These are phyloP conservation scores for Meleagris gallopavo DNA, from an alignment of 2,113 vertebrate species.

Conservation along the genomic window DNA sequence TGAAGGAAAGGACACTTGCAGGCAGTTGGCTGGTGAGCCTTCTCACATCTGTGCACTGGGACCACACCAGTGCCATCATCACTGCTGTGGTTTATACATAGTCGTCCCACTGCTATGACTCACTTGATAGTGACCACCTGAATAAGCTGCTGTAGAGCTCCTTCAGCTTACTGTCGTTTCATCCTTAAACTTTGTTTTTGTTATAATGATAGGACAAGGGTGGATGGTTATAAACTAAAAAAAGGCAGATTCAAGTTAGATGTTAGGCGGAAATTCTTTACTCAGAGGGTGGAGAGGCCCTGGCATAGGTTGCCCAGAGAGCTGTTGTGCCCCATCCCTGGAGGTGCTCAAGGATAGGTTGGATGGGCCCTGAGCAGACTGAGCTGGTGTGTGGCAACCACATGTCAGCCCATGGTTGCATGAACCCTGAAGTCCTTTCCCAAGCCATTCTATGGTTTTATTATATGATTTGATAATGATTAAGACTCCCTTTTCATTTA, in stretches of 20 bases:
- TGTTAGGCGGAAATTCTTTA: not conserved
- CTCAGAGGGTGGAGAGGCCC: not conserved
- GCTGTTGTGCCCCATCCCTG: not conserved
- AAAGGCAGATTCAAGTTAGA: not conserved
- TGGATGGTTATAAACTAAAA: not conserved
- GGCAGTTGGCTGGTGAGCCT: not conserved
- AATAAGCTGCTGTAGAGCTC: not conserved
- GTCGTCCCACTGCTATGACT: not conserved
- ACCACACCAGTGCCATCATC: not conserved
- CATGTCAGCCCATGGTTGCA: not conserved
- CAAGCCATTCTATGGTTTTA: not conserved
- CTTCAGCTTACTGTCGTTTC: not conserved
- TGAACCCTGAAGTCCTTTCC: not conserved
- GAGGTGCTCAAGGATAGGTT: not conserved
- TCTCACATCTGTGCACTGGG: not conserved
- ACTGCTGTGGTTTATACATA: not conserved
- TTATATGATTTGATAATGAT: not conserved
- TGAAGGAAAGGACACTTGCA: not conserved
- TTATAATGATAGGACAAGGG: not conserved
- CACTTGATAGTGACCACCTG: not conserved
- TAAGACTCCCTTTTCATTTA: not conserved
- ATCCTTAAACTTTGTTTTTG: not conserved
- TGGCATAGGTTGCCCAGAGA: not conserved
- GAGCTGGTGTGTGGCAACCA: too few species aligned
- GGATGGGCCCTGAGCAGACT: not conserved